Evolutionary conservation across 2,888 invertebrate species (phyloP), one percentile per base, ranked within the genome.

Genomic region (Acanthopleura granulata): DNA sequence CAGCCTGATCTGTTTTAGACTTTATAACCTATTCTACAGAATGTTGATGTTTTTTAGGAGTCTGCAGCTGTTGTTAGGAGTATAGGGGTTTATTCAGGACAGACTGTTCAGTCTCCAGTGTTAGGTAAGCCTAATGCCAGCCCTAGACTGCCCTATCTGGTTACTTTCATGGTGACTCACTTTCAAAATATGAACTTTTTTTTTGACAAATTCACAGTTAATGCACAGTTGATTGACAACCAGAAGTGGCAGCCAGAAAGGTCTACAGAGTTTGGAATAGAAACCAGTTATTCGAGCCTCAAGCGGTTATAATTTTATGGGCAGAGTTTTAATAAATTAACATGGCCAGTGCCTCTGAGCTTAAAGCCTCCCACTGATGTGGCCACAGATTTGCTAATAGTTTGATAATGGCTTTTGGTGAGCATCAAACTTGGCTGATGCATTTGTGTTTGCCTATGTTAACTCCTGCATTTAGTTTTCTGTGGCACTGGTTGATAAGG

Each of bases 151-250:
- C 40, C 40, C 40, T 40, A 40, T 40, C 40, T 40, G 40, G 40
- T 40, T 40, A 40, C 40, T 40, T 40, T 40, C 40, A 40, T 40
- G 40, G 40, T 40, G 40, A 66, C 27, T 66, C 66, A 66, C 25
- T 22, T 22, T 66, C 27, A 27, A 66, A 66, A 66, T 66, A 66
- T 66, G 66, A 66, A 22, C 25, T 27, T 22, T 66, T n/a, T 62
- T 66, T 27, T 66, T 66, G 66, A 66, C 66, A 66, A 27, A 22
- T 66, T 27, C 66, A 27, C 66, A 27, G 27, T 66, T 66, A 66
- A 66, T 66, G 66, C 66, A 66, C 66, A 66, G 15, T 66, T 22
- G 66, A 66, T 66, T 66, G 66, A 66, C 66, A 15, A 6, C 16
- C 25, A 27, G 25, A 16, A 27, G 66, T 66, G 66, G 22, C 16